phyloP scores from a whole-genome alignment of 1,140 invertebrate genomes.

The Drosophila littoralis region DNA sequence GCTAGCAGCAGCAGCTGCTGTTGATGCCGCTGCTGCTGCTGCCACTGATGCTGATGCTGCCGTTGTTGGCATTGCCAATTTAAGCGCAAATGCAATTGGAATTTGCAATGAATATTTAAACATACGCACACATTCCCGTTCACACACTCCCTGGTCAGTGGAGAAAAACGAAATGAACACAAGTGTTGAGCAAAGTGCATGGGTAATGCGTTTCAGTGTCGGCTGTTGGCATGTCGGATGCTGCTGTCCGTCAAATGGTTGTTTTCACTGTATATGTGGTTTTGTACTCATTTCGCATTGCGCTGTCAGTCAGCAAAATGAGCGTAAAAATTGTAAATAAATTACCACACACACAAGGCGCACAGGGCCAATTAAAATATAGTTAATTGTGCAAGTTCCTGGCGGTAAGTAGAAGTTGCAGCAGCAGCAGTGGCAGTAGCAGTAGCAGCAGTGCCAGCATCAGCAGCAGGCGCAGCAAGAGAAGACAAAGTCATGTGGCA shows the following conservation, averaged over 20 bases:
- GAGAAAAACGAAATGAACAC: slow-evolving; percentile 61
- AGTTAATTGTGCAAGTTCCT: slow-evolving; percentile 61
- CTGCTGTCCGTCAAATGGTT: slow-evolving; percentile 39
- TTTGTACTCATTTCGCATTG: slow-evolving; percentile 34
- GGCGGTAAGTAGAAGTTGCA: slow-evolving; percentile 41
- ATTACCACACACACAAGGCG: slow-evolving; percentile 40
- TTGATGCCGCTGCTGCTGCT: slow-evolving; percentile 17
- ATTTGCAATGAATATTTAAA: slow-evolving; percentile 78
- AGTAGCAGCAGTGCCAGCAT: slow-evolving; percentile 6
- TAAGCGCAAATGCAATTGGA: slow-evolving; percentile 77
- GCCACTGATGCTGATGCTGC: slow-evolving; percentile 47
- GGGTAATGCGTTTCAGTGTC: slow-evolving; percentile 58
- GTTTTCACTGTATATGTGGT: slow-evolving; percentile 28
- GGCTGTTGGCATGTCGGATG: slow-evolving; percentile 9
- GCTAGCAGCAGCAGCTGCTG: slow-evolving; percentile 17
- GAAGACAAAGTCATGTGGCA: slow-evolving; percentile 43
- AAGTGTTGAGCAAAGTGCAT: slow-evolving; percentile 78
- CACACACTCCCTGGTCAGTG: slow-evolving; percentile 10
- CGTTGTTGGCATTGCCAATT: slow-evolving; percentile 74
- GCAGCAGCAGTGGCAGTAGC: not conserved
- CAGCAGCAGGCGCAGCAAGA: not conserved
- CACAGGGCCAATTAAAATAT: slow-evolving; percentile 58
- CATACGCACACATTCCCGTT: slow-evolving; percentile 48
- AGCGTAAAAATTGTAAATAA: slow-evolving; percentile 64
- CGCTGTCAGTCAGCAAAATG: slow-evolving; percentile 59